Evolutionary conservation across 1,140 invertebrate species (phyloP), one percentile per base, ranked within the genome.

Genomic region (Antheraea pernyi): DNA sequence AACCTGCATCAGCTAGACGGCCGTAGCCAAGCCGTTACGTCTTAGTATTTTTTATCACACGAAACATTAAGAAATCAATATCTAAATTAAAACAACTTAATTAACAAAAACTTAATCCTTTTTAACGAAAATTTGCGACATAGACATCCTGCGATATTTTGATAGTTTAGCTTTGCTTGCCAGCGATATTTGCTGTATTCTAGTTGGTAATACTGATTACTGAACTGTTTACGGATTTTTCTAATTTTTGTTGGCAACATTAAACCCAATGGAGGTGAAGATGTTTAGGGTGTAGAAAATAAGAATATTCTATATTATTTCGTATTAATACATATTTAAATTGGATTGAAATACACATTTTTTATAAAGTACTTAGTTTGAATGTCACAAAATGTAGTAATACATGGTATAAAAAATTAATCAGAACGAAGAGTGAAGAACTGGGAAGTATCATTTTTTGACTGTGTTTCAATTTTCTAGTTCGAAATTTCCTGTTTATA

Each of bases 401-500:
- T 19, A 59, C 9, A 59, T 59, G 48, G 16, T 7, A 67, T 59
- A 18, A 59, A 42, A 18, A 67, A 59, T 16, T 10, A 67, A 39
- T 37, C 6, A 16, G 13, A 59, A 42, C 18, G n/a, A 30, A 0
- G 30, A 48, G 58, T n/a, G 53, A 65, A 39, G 8, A 59, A 59
- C 22, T 48, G 30, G 22, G 42, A 65, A 65, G 59, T 65, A 46
- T 69, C 22, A 37, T 59, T 48, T 53, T 68, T 65, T 65, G 37
- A 59, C 66, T 62, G 48, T 60, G 46, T 70, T 72, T 59, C 67
- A 30, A 69, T 68, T 66, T 67, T 68, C 48, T 36, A 36, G 13
- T 59, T 30, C 46, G 46, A 62, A 61, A 68, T 67, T 65, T 75
- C 78, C 16, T 16, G 6, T 53, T n/a, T n/a, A 53, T 84, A 88